These are phyloP conservation scores for Dinocampus coccinellae DNA, from an alignment of 2,888 invertebrate species.

Conservation along the genomic window DNA sequence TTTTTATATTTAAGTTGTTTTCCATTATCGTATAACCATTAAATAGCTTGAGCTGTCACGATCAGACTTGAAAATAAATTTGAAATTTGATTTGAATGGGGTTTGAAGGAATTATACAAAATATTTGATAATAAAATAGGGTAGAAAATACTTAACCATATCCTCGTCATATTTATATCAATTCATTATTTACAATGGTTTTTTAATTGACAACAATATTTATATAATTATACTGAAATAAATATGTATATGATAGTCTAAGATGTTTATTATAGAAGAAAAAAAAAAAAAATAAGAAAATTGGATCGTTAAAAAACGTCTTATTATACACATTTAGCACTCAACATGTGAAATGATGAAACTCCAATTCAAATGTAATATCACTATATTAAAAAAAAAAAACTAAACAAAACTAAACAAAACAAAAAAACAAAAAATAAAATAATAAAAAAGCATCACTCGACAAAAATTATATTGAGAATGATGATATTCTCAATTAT, in stretches of 20 bases:
- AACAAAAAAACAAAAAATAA: too few species aligned
- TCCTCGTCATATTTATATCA: background rate
- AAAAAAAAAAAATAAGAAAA: background rate
- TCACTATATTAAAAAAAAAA: too few species aligned
- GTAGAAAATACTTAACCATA: background rate
- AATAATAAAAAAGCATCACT: background rate
- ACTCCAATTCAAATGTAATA: background rate
- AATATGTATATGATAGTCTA: background rate
- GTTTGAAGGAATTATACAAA: background rate
- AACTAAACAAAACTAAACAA: too few species aligned
- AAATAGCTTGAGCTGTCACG: too few species aligned
- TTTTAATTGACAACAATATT: background rate
- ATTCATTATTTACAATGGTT: conserved; percentile 7
- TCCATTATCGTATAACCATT: background rate
- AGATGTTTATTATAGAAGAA: background rate
- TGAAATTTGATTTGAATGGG: background rate
- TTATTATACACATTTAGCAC: background rate
- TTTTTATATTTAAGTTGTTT: background rate
- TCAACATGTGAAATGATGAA: background rate
- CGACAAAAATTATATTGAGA: background rate
- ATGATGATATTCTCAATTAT: background rate
- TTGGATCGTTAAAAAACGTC: background rate
- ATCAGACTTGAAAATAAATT: background rate
- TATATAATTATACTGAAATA: background rate
- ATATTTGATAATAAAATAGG: background rate